phyloP scores from a whole-genome alignment of 2,113 vertebrate genomes.

The Engystomops pustulosus region DNA sequence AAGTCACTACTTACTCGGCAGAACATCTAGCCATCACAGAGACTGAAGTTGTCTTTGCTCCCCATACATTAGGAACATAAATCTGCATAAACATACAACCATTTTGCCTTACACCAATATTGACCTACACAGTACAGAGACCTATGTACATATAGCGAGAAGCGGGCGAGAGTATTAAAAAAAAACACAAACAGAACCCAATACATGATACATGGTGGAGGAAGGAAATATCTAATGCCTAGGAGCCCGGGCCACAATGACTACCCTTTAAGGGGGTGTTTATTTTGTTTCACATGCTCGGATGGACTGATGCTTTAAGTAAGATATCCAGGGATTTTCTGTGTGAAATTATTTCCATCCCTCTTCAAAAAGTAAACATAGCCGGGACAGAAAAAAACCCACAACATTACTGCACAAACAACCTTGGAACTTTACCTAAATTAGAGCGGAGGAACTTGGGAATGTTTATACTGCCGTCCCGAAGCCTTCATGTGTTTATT shows the following conservation, averaged over 20 bases:
- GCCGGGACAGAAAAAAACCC: conserved; percentile 7
- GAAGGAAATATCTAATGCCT: conserved; percentile 40
- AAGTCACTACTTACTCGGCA: no score
- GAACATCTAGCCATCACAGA: no score
- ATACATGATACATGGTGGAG: background rate
- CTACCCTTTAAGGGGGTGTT: conserved; percentile 9
- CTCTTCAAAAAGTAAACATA: conserved; percentile 53
- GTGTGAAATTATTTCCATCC: conserved; percentile 47
- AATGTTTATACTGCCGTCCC: conserved; percentile 70
- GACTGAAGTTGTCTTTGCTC: no score
- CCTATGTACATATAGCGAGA: background rate
- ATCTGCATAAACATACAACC: background rate
- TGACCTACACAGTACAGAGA: conserved; percentile 1
- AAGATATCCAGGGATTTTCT: conserved; percentile 50
- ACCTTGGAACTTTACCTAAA: conserved; percentile 67
- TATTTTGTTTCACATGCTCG: conserved; percentile 30
- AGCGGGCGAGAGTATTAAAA: background rate
- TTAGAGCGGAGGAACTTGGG: conserved; percentile 69
- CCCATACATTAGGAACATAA: background rate
- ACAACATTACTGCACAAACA: conserved; percentile 49
- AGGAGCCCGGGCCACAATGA: background rate
- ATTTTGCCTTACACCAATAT: conserved; percentile 23
- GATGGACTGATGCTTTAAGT: conserved; percentile 37
- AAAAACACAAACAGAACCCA: background rate
- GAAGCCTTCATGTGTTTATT: conserved; percentile 72